phyloP scores from a whole-genome alignment of 2,888 invertebrate genomes.

The Latrodectus hesperus region DNA sequence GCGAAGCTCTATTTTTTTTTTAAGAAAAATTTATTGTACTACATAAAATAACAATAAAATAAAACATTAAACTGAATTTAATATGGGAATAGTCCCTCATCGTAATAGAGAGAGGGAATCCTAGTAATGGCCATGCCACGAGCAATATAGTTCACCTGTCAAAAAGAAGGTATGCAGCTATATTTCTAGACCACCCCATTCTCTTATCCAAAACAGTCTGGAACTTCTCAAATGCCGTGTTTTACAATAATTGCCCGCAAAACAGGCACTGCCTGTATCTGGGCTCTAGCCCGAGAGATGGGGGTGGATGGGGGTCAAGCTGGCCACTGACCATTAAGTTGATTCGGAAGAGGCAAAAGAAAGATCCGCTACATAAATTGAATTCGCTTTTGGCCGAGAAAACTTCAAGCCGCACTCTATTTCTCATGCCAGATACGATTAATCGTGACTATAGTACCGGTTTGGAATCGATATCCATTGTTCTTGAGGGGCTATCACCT shows the following conservation, averaged over 20 bases:
- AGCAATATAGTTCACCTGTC: conserved; percentile 49
- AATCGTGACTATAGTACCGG: conserved; percentile 14
- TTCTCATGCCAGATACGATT: conserved; percentile 37
- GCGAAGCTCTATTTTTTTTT: too few relatives aligned
- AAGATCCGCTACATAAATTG: conserved; percentile 30
- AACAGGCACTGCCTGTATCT: conserved; percentile 44
- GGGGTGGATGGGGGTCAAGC: conserved; percentile 13
- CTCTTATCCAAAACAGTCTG: conserved; percentile 20
- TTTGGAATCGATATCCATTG: background rate
- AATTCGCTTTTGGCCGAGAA: conserved; percentile 8
- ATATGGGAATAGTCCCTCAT: conserved; percentile 28
- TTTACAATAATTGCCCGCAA: conserved; percentile 64
- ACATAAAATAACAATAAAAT: too few relatives aligned
- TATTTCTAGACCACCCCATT: conserved; percentile 29
- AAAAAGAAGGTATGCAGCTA: conserved; percentile 31
- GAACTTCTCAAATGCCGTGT: conserved; percentile 63
- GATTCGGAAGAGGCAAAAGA: conserved; percentile 19
- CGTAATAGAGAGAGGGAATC: conserved; percentile 39
- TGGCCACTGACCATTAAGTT: conserved; percentile 36
- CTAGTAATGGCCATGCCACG: conserved; percentile 47
- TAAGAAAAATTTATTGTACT: too few relatives aligned
- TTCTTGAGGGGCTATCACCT: background rate
- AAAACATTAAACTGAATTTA: background rate
- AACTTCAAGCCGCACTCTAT: background rate
- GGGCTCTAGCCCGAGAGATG: conserved; percentile 21